Evolutionary conservation across 2,797 vertebrate species (phyloP).

Genomic region (Chiloscyllium punctatum): DNA sequence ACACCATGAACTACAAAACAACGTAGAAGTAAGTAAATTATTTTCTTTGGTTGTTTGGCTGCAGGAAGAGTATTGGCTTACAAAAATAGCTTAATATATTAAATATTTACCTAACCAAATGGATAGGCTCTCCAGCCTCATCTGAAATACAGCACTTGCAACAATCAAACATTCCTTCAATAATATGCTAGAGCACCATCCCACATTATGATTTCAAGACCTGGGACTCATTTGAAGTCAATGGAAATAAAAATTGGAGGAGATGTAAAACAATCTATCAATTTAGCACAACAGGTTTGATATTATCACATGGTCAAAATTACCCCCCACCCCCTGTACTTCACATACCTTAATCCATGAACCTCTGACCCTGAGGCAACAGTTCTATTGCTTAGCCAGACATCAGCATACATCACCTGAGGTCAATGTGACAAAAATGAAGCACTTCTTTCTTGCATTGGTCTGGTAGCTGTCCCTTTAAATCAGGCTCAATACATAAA

Average conservation of each 20-base stretch:
- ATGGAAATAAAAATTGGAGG: background rate
- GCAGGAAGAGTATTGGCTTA: background rate
- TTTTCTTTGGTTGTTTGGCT: background rate
- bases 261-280: background rate
- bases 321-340: no score
- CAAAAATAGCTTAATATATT: background rate
- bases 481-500: background rate
- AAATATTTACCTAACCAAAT: background rate
- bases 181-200: background rate
- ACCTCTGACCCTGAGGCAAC: conserved; percentile 8
- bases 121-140: background rate
- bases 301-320: background rate
- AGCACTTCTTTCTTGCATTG: background rate
- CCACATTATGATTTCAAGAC: background rate
- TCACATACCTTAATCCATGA: background rate
- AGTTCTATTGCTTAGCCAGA: background rate
- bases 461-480: conserved; percentile 1
- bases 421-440: background rate
- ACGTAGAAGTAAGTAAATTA: background rate
- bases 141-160: background rate
- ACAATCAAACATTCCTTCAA: background rate
- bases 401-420: background rate
- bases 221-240: background rate
- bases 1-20: background rate
- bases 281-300: background rate